phyloP scores from a whole-genome alignment of 2,113 vertebrate genomes.

The Pseudonaja textilis region DNA sequence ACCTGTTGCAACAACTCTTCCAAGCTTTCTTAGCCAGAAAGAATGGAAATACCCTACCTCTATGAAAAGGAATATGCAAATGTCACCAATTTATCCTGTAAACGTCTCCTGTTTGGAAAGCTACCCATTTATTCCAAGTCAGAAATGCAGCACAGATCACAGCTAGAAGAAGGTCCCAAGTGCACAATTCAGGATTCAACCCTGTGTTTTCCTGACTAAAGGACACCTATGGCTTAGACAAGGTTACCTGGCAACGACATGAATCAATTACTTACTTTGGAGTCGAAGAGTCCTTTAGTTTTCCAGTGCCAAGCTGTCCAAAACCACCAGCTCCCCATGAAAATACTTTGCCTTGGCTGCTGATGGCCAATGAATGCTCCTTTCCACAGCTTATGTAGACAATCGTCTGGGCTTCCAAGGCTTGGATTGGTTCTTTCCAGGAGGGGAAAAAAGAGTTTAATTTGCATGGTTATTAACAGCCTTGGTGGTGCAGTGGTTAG shows the following conservation, averaged over 20 bases:
- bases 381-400: conserved; percentile 61
- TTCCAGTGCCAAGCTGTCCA: conserved; percentile 64
- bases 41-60: background rate
- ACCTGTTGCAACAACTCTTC: background rate
- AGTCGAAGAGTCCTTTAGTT: conserved; percentile 30
- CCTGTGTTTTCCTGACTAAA: background rate
- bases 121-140: background rate
- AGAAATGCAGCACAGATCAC: background rate
- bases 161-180: background rate
- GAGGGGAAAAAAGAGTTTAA: background rate
- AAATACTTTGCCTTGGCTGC: conserved; percentile 58
- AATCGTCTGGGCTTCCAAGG: conserved; percentile 29
- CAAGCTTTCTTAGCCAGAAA: background rate
- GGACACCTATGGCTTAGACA: too few relatives aligned
- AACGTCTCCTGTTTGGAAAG: background rate
- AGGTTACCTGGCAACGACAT: background rate
- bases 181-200: background rate
- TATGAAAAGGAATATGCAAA: background rate
- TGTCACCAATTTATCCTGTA: background rate
- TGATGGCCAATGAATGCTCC: conserved; percentile 60
- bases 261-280: conserved; percentile 50
- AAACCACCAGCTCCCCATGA: conserved; percentile 62
- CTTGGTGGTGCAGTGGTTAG: too few relatives aligned
- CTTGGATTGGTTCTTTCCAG: conserved; percentile 48
- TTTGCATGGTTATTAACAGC: background rate